Evolutionary conservation across 2,113 vertebrate species (phyloP), one percentile per base, ranked within the genome.

Genomic region (Solea senegalensis): DNA sequence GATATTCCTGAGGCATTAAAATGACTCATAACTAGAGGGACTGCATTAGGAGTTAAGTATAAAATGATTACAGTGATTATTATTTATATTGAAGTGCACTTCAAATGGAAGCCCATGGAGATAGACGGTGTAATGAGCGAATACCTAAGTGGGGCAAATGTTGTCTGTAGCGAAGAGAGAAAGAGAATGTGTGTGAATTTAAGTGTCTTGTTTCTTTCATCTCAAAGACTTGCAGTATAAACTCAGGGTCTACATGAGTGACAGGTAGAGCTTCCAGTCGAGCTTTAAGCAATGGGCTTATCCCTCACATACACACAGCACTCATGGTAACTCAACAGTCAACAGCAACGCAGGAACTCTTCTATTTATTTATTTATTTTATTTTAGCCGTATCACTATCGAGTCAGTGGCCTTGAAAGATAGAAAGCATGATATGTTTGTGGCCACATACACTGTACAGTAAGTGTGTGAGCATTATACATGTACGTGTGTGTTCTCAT

Each of bases 241-340:
- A 81, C 53, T 80, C 65, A 11, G 62, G 70, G 75, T 79, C 78
- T 84, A 43, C 57, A 27, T 83, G 85, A 86, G 59, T 91, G 91
- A 91, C 86, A 86, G 84, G 65, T 63, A 85, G 69, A n/a, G n/a
- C n/a, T 79, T 88, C 78, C 77, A 78, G 84, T 80, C 72, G 82
- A 78, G 91, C 90, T 89, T 43, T 61, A 9, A 91, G 90, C 86
- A 64, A 89, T 84, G 74, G 61, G 81, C 78, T 81, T 48, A 62
- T 72, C 55, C 79, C 74, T 53, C 59, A 69, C 46, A 16, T 12
- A n/a, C 61, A 50, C 46, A 48, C 56, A 60, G 27, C 11, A 13
- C 65, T 46, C 66, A 68, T 2, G 2, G 10, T 63, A 56, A 71
- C 69, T 57, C 27, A 56, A 39, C 46, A 48, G 49, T 69, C 60